These are phyloP conservation scores for Deroplatys truncata DNA, from an alignment of 2,888 invertebrate genomes.

Conservation along the genomic window DNA sequence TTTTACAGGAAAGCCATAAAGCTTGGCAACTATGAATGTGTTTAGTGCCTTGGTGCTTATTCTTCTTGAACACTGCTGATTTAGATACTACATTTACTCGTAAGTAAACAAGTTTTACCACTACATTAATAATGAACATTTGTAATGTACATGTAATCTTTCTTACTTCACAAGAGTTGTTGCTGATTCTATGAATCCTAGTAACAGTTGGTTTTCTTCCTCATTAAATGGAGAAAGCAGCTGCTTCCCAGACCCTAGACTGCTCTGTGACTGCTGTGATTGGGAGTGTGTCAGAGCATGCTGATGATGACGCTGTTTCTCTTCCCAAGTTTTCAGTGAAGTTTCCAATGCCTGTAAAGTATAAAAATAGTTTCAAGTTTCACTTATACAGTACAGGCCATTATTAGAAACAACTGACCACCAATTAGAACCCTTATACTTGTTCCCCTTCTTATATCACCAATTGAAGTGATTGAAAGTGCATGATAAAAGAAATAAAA, in stretches of 20 bases:
- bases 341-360: slow-evolving; percentile 74
- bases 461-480: too few relatives aligned
- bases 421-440: too few relatives aligned
- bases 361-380: neutral
- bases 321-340: slow-evolving; percentile 83
- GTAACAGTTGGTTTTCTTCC: slow-evolving; percentile 66
- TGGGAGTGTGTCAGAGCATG: slow-evolving; percentile 50
- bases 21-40: too few relatives aligned
- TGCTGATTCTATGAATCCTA: slow-evolving; percentile 78
- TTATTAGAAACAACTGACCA: too few relatives aligned
- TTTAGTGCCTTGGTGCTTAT: too few relatives aligned
- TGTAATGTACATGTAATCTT: neutral
- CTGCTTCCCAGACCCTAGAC: slow-evolving; percentile 44
- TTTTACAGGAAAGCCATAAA: too few relatives aligned
- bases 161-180: slow-evolving; percentile 86
- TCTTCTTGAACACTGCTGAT: too few relatives aligned
- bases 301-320: slow-evolving; percentile 57
- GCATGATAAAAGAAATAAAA: too few relatives aligned
- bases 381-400: slow-evolving; percentile 1
- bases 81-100: too few relatives aligned
- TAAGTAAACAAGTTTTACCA: too few relatives aligned
- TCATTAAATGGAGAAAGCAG: slow-evolving; percentile 42
- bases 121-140: too few relatives aligned
- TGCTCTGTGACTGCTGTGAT: slow-evolving; percentile 42
- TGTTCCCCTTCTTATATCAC: too few relatives aligned